Evolutionary conservation across 2,888 invertebrate genomes (phyloP).

Genomic region (Caenorhabditis doughertyi): DNA sequence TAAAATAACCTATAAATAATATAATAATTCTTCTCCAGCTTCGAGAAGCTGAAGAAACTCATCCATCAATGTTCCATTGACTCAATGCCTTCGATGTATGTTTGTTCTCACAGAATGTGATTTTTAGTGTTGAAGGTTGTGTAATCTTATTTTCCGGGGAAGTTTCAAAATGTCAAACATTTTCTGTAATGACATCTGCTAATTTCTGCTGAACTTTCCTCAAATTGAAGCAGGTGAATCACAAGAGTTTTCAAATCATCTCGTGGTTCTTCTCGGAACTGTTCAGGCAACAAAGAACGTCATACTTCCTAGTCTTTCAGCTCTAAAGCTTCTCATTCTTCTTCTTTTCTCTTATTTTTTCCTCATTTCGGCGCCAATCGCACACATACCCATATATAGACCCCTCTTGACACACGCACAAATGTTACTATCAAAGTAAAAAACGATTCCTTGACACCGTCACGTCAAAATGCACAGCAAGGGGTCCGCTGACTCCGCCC

Average conservation of each 20-base stretch:
- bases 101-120: conserved; percentile 33
- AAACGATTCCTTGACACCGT: no score
- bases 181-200: neutral
- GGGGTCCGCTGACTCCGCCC: no score
- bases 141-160: conserved; percentile 6
- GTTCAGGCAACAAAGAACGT: no score
- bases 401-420: conserved; percentile 39
- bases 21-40: neutral
- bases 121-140: conserved; percentile 16
- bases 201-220: neutral
- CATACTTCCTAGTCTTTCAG: neutral
- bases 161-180: conserved; percentile 6
- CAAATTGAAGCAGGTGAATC: no score
- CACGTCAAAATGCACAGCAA: no score
- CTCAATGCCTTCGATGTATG: conserved; percentile 15
- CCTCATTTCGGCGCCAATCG: conserved; percentile 12
- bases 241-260: neutral
- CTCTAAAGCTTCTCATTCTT: neutral
- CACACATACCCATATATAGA: conserved; percentile 18
- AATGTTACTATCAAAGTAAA: no score
- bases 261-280: neutral
- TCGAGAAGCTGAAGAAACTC: conserved; percentile 6
- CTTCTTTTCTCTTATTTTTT: neutral
- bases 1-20: conserved; percentile 28
- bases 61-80: conserved; percentile 48